Percentiles rank a stretch among this genome's conserved stretches.
These are phyloP conservation scores for Arothron firmamentum DNA, from an alignment of 2,113 vertebrate species.

Conservation along the genomic window DNA sequence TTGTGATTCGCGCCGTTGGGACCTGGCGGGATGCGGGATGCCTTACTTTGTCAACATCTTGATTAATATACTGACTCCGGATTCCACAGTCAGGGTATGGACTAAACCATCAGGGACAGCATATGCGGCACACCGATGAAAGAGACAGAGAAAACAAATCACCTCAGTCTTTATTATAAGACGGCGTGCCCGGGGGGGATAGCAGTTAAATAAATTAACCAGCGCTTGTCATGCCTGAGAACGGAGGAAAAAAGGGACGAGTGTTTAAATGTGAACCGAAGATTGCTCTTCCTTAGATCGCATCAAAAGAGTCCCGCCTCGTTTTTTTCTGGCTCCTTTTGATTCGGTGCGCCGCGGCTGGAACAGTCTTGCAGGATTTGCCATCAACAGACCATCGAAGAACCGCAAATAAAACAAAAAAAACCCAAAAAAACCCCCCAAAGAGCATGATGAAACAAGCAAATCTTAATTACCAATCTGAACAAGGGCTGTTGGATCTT, in stretches of 20 bases:
- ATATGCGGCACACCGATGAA: constrained; percentile 42
- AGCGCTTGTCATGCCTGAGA: constrained; percentile 59
- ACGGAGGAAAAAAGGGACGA: constrained; percentile 19
- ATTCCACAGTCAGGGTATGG: constrained; percentile 47
- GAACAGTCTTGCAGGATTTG: constrained; percentile 61
- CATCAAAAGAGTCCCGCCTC: constrained; percentile 40
- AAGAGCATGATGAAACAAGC: constrained; percentile 60
- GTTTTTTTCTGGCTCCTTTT: constrained; percentile 42
- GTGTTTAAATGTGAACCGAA: constrained; percentile 42
- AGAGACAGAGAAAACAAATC: constrained; percentile 61
- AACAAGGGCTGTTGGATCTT: constrained; percentile 47
- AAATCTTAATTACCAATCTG: constrained; percentile 75
- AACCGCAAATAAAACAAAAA: constrained; percentile 58
- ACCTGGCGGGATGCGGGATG: constrained; percentile 42
- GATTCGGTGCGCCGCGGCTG: constrained; percentile 63
- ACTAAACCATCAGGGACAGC: constrained; percentile 65
- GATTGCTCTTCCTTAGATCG: constrained; percentile 41
- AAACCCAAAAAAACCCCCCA: no score
- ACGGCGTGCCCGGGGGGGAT: constrained; percentile 58
- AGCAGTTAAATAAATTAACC: constrained; percentile 69
- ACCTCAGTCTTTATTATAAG: constrained; percentile 65
- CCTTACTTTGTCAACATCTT: constrained; percentile 71
- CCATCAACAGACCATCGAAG: constrained; percentile 46
- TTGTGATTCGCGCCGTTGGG: constrained; percentile 41
- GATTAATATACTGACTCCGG: constrained; percentile 73